A percentile compares a stretch with the other conserved stretches of the same genome.
These are phyloP conservation scores for Parauchenoglanis punctatus DNA, from an alignment of 2,797 vertebrate genomes.

Conservation along the genomic window DNA sequence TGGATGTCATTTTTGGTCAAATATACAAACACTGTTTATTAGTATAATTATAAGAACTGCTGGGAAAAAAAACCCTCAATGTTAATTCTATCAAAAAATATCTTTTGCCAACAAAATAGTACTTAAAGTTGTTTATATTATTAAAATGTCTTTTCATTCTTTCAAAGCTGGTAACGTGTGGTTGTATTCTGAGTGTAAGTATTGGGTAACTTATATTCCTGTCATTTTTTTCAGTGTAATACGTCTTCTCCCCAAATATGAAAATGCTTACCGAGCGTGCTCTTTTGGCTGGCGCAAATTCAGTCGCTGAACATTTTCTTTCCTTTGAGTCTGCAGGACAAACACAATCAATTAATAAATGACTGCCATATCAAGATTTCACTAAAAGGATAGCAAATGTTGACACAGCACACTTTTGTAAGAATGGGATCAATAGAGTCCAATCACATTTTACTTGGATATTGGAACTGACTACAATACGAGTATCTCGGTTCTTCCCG, in stretches of 20 bases:
- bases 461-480: not conserved
- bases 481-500: not conserved
- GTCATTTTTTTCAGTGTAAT: not conserved
- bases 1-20: not conserved
- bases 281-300: slow-evolving; percentile 5
- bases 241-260: not conserved
- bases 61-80: not conserved
- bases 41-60: not conserved
- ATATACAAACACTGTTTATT: not conserved
- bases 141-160: not conserved
- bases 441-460: not conserved
- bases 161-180: not conserved
- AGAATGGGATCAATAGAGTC: not conserved
- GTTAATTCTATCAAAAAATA: not conserved
- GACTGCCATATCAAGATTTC: not conserved
- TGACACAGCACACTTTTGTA: not conserved
- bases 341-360: slow-evolving; percentile 9
- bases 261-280: slow-evolving; percentile 27
- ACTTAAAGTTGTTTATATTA: not conserved
- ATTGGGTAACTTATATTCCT: not conserved
- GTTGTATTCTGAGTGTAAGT: not conserved
- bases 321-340: slow-evolving; percentile 28
- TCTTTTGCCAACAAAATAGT: not conserved
- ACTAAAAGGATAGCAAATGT: not conserved
- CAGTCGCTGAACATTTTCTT: slow-evolving; percentile 20